Evolutionary conservation across 30 jellyfish, hydroid and myxozoan species (phyloP).

Genomic region (Pseudorhiza aurosa): DNA sequence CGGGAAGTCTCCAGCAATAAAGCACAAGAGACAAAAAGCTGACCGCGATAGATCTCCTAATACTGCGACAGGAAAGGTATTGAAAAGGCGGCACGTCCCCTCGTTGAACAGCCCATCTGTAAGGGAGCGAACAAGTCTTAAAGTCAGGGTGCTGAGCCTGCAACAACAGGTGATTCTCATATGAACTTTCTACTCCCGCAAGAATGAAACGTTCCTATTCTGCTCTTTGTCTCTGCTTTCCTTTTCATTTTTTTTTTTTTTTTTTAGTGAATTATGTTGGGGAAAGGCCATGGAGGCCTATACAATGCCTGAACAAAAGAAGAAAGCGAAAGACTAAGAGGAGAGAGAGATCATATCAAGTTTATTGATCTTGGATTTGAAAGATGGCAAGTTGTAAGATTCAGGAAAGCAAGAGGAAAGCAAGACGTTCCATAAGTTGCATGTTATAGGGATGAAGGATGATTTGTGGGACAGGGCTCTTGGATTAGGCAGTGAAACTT

Average conservation of each 20-base stretch:
- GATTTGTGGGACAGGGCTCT: too few relatives aligned
- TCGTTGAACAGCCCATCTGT: conserved; percentile 53
- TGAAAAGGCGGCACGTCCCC: conserved; percentile 33
- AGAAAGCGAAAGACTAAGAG: too few relatives aligned
- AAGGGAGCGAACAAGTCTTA: conserved; percentile 68
- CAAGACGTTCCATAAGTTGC: too few relatives aligned
- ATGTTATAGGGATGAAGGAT: too few relatives aligned
- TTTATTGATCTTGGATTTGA: too few relatives aligned
- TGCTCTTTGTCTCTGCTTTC: neutral
- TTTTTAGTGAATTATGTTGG: too few relatives aligned
- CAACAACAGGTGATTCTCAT: conserved; percentile 67
- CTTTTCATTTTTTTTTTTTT: neutral
- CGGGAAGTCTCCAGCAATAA: neutral
- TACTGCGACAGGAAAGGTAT: neutral
- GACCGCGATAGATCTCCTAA: conserved; percentile 18
- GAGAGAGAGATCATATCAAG: too few relatives aligned
- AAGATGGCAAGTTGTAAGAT: too few relatives aligned
- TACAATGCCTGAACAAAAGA: too few relatives aligned
- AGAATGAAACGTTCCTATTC: neutral
- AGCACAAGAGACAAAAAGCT: neutral
- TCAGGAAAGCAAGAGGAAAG: too few relatives aligned
- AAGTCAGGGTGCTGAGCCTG: conserved; percentile 58
- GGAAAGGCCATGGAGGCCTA: too few relatives aligned
- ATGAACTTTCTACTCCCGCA: neutral
- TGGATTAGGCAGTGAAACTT: too few relatives aligned